Percentiles rank a stretch among this genome's conserved stretches.
These are phyloP conservation scores for Trissoscelio sp. DNA, from an alignment of 2,888 invertebrate species.

Conservation along the genomic window DNA sequence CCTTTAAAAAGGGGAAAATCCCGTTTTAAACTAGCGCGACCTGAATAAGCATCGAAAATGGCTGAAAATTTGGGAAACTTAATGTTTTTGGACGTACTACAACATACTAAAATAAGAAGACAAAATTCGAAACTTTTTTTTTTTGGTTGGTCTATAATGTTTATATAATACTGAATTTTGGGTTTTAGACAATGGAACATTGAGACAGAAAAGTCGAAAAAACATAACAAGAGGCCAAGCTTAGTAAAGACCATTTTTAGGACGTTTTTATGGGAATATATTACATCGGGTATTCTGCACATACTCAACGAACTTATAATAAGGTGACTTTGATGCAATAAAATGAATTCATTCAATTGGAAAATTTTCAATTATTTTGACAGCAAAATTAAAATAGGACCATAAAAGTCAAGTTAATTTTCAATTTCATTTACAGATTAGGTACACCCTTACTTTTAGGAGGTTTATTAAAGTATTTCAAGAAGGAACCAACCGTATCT, in stretches of 20 bases:
- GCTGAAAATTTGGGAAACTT: no score
- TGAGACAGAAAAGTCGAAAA: constrained; percentile 81
- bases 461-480: constrained; percentile 88
- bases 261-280: constrained; percentile 83
- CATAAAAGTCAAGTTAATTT: no score
- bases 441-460: constrained; percentile 88
- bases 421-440: no score
- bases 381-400: no score
- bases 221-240: constrained; percentile 81
- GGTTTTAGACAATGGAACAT: constrained; percentile 84
- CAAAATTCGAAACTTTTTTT: no score
- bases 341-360: not conserved
- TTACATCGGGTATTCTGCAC: constrained; percentile 83
- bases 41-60: no score
- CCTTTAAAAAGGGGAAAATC: no score
- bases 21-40: no score
- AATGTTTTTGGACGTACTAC: no score
- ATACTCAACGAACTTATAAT: constrained; percentile 82
- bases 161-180: not conserved
- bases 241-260: constrained; percentile 83
- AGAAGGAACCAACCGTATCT: constrained; percentile 67
- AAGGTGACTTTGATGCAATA: constrained; percentile 69
- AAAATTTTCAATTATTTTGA: no score
- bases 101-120: no score
- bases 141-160: no score